A percentile compares a stretch with the other conserved stretches of the same genome.
Conservation (phyloP, 2,113 vertebrate genomes). For the Oenanthe melanoleuca region DNA sequence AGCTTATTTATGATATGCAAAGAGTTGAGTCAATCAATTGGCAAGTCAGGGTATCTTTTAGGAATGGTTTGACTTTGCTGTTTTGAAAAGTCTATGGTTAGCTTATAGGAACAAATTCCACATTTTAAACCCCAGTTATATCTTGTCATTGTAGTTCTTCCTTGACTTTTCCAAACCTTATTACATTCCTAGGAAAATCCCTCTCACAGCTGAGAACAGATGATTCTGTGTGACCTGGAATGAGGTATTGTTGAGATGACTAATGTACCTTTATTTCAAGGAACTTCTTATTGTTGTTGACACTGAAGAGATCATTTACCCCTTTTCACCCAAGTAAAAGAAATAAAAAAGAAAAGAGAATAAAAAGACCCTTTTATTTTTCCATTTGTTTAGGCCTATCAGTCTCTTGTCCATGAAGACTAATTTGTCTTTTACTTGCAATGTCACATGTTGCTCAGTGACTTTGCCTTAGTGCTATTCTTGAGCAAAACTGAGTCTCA, state of each 20-base stretch:
- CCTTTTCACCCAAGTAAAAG: background rate
- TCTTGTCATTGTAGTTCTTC: background rate
- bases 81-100: background rate
- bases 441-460: conserved; percentile 20
- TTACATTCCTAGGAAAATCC: background rate
- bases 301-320: background rate
- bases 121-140: background rate
- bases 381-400: background rate
- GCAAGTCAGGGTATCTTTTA: background rate
- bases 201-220: background rate
- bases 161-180: background rate
- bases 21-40: background rate
- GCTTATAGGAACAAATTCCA: background rate
- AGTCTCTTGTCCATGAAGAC: background rate
- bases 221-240: background rate
- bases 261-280: background rate
- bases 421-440: conserved; percentile 44
- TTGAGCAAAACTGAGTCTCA: conserved; percentile 13
- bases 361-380: background rate
- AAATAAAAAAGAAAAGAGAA: background rate
- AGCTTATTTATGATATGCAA: background rate
- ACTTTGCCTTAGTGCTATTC: conserved; percentile 32
- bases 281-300: background rate
- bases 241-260: background rate
- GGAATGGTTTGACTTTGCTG: background rate